Evolutionary conservation across 2,797 vertebrate species (phyloP).

Genomic region (Scleropages formosus): DNA sequence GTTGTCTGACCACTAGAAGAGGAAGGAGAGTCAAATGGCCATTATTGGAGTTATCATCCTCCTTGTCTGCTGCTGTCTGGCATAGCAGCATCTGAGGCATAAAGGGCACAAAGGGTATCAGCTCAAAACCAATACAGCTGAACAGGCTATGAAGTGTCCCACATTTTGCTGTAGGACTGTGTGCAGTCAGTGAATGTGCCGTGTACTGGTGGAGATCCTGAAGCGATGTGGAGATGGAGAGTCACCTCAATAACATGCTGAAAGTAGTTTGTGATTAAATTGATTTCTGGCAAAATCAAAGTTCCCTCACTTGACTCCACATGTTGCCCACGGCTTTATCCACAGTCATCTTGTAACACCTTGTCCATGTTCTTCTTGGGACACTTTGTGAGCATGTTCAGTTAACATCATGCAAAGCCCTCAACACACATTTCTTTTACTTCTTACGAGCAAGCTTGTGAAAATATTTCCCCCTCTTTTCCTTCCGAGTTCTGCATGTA

Average conservation of each 20-base stretch:
- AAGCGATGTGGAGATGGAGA: no score
- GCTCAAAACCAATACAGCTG: no score
- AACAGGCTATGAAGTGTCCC: not conserved
- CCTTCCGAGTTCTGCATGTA: not conserved
- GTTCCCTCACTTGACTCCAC: no score
- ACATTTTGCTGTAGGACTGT: not conserved
- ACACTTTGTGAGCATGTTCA: no score
- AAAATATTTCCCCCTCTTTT: not conserved
- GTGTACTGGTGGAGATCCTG: no score
- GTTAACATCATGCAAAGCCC: not conserved
- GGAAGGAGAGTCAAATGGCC: slow-evolving; percentile 19
- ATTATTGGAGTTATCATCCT: slow-evolving; percentile 10
- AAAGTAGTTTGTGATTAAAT: no score
- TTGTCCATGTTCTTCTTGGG: no score
- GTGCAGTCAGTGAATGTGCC: not conserved
- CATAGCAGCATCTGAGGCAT: no score
- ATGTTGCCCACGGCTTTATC: no score
- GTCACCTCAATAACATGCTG: no score
- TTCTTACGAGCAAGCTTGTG: not conserved
- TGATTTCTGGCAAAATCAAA: no score
- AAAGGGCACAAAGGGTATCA: no score
- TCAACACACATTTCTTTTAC: not conserved
- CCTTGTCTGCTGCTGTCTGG: not conserved
- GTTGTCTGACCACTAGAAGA: slow-evolving; percentile 13
- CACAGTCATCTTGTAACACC: not conserved